Evolutionary conservation across 1,140 invertebrate species (phyloP).

Genomic region (Meloidogyne chitwoodi): DNA sequence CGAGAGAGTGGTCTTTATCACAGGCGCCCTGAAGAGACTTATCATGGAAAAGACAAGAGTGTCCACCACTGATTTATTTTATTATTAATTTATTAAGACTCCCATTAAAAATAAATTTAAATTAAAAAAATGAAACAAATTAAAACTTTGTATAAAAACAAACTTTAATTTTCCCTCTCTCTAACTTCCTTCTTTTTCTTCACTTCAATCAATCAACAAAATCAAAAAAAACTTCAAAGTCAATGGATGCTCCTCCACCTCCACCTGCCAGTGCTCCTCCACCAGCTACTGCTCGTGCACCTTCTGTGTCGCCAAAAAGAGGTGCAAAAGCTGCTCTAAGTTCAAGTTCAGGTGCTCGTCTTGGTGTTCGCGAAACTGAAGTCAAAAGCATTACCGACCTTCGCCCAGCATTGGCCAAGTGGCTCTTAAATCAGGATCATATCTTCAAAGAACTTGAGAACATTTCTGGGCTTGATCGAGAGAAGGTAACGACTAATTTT

Average conservation of each 20-base stretch:
- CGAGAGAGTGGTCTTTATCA: no score
- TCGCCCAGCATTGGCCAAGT: not conserved
- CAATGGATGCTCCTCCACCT: not conserved
- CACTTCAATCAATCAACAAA: not conserved
- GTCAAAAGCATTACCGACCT: conserved; percentile 6
- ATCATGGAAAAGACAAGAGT: no score
- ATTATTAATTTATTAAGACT: no score
- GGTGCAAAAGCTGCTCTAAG: not conserved
- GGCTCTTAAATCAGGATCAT: not conserved
- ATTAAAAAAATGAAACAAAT: no score
- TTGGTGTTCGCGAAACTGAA: not conserved
- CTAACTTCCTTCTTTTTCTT: not conserved
- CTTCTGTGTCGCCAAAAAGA: not conserved
- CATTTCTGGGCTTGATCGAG: not conserved
- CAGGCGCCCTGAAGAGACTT: no score
- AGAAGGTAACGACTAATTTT: not conserved
- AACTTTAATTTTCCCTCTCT: no score
- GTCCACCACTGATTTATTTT: no score
- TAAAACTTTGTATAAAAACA: no score
- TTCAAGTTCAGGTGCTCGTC: conserved; percentile 2
- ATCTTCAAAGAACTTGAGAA: not conserved
- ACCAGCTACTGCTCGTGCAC: not conserved
- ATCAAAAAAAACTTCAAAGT: not conserved
- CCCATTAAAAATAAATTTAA: no score
- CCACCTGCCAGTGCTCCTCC: not conserved